Percentiles rank a stretch among this genome's conserved stretches.
Evolutionary conservation across 2,797 vertebrate genomes (phyloP).

Genomic region (Acrossocheilus wenchowensis): DNA sequence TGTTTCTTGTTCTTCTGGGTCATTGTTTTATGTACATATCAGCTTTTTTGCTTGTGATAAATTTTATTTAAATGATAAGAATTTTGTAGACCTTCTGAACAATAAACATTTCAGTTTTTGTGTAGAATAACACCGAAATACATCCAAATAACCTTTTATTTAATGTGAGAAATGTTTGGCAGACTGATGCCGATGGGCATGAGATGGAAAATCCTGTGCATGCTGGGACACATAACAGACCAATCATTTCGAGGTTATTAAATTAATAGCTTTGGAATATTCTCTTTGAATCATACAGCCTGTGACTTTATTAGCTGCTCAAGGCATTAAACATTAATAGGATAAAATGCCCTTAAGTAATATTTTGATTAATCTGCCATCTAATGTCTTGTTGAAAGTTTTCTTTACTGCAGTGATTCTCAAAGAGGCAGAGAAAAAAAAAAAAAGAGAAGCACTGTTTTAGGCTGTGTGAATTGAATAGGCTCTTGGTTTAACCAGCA

Average conservation of each 20-base stretch:
- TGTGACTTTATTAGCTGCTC: background rate
- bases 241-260: background rate
- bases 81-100: background rate
- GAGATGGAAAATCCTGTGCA: background rate
- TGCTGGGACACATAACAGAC: background rate
- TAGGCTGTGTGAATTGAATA: background rate
- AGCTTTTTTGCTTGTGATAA: background rate
- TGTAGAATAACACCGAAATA: background rate
- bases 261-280: background rate
- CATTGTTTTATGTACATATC: background rate
- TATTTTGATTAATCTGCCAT: background rate
- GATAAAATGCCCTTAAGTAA: background rate
- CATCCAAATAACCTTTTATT: background rate
- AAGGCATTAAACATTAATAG: background rate
- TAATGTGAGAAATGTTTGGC: background rate
- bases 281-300: background rate
- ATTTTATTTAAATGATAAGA: background rate
- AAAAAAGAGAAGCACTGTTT: background rate
- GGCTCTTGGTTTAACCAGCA: slow-evolving; percentile 3
- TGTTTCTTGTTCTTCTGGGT: background rate
- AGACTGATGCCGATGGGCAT: background rate
- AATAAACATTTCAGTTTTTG: background rate
- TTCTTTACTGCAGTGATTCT: background rate
- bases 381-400: background rate
- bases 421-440: too few relatives aligned